Base-by-base conservation (phyloP, 1,140 invertebrate genomes). In the Dreissena rostriformis region DNA sequence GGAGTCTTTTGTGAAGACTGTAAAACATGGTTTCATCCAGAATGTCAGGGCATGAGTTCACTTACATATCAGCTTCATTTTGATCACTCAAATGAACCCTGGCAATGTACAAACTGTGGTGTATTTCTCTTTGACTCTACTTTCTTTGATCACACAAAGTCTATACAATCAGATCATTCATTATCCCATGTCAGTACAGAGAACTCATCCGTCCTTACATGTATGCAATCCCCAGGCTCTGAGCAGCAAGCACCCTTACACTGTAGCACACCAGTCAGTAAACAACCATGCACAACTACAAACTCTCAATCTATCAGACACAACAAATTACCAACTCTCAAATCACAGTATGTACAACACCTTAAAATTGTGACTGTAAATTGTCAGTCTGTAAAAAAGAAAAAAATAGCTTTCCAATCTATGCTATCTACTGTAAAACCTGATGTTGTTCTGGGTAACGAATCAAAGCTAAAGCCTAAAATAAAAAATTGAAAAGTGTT, bases 1-100 rank as follows among this genome's bases (percentile, higher is more conserved):
- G 52, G 74, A 39, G 66, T 66, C 5, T 77, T 77, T 5, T 77
- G 74, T 77, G 63, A 77, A 66, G 74, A 77, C 5, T 65, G 74
- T 24, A 39, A 65, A 19, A 77, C 74, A 8, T 77, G 74, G 74
- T 77, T 65, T n/a, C 74, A 77, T 49, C 15, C 57, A 6, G 55
- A 66, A 51, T 77, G 74, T 26, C 74, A 77, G 39, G 74, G 74
- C 28, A 77, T 77, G 24, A 51, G 51, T 49, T 29, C 74, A 7
- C 15, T 77, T 49, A 65, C 24, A 11, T 77, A 77, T 77, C 22
- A 66, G 26, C 51, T 29, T 65, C 74, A 77, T 65, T 52, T 7
- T 66, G 61, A 77, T 6, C 26, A 77, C 24, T n/a, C 74, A 10
- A 19, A 77, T 29, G 61, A 77, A n/a, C 15, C 15, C 6, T 65